phyloP scores from a whole-genome alignment of 2,113 vertebrate genomes.

The Glaucidium brasilianum region DNA sequence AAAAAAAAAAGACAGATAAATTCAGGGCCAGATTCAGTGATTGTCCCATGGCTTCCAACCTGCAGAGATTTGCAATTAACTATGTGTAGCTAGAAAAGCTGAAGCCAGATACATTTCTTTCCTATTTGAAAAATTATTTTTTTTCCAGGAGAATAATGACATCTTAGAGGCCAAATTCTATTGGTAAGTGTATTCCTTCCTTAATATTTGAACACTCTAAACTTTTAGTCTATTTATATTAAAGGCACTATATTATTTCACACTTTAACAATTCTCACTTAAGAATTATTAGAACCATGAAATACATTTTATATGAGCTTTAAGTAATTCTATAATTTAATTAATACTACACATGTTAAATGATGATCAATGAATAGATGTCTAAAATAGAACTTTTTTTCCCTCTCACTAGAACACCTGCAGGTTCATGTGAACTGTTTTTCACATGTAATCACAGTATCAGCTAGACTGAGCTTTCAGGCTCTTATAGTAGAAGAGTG shows the following conservation, averaged over 20 bases:
- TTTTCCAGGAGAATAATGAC: not conserved
- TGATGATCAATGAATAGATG: not conserved
- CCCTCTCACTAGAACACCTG: not conserved
- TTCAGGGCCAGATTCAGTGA: slow-evolving; percentile 56
- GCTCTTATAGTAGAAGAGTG: not conserved
- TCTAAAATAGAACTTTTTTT: not conserved
- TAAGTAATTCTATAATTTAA: not conserved
- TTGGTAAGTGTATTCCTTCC: not conserved
- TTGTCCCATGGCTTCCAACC: slow-evolving; percentile 38
- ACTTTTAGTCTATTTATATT: not conserved
- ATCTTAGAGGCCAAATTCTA: not conserved
- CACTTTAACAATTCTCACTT: not conserved
- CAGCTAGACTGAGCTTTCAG: not conserved
- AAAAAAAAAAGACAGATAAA: slow-evolving; percentile 57
- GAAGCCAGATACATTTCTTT: slow-evolving; percentile 68
- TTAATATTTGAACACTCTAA: not conserved
- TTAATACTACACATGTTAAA: not conserved
- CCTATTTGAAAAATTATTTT: slow-evolving; percentile 23
- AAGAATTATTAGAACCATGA: not conserved
- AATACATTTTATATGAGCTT: not conserved
- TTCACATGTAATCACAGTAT: not conserved
- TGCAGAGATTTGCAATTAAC: slow-evolving; percentile 10
- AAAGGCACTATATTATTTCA: not conserved
- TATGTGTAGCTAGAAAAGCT: slow-evolving; percentile 32
- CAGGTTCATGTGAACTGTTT: not conserved